Percentiles rank a stretch among this genome's conserved stretches.
Conservation (phyloP, 2,113 vertebrate genomes). For the Callipepla squamata region DNA sequence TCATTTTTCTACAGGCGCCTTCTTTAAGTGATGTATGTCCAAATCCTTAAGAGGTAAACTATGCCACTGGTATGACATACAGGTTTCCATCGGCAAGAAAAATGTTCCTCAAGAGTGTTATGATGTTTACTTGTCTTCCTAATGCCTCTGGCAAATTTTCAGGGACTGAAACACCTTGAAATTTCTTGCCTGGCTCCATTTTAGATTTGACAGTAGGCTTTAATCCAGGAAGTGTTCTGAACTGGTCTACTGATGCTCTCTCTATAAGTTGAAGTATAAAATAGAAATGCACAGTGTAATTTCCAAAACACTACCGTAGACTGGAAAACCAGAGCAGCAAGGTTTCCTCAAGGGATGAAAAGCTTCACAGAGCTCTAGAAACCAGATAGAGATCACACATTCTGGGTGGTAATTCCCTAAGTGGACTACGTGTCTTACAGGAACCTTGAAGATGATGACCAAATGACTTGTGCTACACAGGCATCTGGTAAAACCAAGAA, state of each 20-base stretch:
- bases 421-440: background rate
- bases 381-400: background rate
- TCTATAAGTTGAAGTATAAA: background rate
- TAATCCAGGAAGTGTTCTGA: background rate
- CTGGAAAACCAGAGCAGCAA: background rate
- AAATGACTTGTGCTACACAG: background rate
- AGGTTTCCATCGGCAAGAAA: background rate
- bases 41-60: background rate
- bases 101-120: background rate
- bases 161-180: background rate
- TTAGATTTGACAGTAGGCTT: background rate
- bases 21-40: background rate
- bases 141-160: background rate
- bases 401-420: background rate
- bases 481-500: background rate
- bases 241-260: background rate
- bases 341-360: background rate
- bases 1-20: background rate
- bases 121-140: background rate
- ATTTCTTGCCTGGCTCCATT: slow-evolving; percentile 9
- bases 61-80: background rate
- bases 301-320: background rate
- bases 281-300: rapidly evolving
- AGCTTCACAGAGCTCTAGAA: background rate
- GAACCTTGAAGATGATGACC: background rate